Conservation (phyloP, 2,113 vertebrate species). For the Meleagris gallopavo region DNA sequence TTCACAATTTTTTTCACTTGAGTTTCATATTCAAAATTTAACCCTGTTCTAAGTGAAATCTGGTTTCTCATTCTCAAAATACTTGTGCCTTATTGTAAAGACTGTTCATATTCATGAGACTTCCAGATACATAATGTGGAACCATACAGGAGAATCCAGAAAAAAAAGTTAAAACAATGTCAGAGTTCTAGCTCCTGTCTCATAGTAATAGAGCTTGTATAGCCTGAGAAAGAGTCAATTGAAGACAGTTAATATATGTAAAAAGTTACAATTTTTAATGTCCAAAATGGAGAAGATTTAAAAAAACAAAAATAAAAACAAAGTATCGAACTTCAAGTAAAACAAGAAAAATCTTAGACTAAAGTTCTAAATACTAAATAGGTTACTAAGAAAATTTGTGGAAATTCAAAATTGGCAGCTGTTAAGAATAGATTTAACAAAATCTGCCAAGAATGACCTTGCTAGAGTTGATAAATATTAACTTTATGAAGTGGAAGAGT, state of each 20-base stretch:
- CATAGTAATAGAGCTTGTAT: background rate
- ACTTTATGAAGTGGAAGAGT: background rate
- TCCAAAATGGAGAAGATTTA: background rate
- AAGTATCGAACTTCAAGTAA: background rate
- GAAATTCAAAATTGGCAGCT: background rate
- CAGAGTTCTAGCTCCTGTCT: background rate
- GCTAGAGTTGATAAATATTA: background rate
- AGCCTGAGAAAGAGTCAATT: background rate
- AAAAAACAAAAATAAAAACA: no score
- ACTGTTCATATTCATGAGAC: constrained; percentile 24
- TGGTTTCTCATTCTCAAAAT: background rate
- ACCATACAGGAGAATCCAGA: background rate
- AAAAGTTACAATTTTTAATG: background rate
- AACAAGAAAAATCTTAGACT: background rate
- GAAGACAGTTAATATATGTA: background rate
- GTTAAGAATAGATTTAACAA: constrained; percentile 20
- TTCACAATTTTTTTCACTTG: rapidly evolving
- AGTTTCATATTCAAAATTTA: background rate
- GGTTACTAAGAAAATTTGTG: background rate
- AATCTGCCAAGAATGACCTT: constrained; percentile 22
- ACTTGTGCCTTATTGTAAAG: background rate
- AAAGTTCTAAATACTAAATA: background rate
- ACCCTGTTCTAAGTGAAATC: background rate
- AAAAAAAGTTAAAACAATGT: rapidly evolving
- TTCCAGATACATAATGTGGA: background rate